phyloP scores from a whole-genome alignment of 2,113 vertebrate species.

The Tonatia bakeri region DNA sequence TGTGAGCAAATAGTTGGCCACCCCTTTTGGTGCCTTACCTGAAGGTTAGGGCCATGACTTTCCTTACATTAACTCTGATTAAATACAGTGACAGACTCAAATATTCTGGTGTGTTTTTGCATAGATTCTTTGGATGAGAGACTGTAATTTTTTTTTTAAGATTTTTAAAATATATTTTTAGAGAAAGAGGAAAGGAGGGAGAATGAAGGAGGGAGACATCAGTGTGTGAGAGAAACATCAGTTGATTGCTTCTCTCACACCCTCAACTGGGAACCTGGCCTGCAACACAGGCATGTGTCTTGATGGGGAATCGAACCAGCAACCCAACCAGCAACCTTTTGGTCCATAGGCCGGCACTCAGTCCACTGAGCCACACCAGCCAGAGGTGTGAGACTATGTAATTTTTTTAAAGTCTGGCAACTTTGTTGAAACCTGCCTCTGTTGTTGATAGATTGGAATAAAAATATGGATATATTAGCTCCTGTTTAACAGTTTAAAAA shows the following conservation, averaged over 20 bases:
- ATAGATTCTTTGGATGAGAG: slow-evolving; percentile 12
- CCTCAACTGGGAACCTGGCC: too few species aligned
- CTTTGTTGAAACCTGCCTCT: slow-evolving; percentile 1
- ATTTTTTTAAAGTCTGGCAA: background rate
- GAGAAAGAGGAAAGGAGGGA: too few species aligned
- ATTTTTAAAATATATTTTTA: too few species aligned
- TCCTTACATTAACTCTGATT: slow-evolving; percentile 1
- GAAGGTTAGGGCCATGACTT: background rate
- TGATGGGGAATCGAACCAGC: too few species aligned
- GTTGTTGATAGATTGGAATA: background rate
- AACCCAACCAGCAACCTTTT: too few species aligned
- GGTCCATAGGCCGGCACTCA: too few species aligned
- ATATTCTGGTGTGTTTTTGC: background rate
- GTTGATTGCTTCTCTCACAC: too few species aligned
- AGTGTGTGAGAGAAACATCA: too few species aligned
- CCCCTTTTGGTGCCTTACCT: background rate
- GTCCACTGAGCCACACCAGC: too few species aligned
- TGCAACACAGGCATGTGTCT: too few species aligned
- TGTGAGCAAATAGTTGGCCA: background rate
- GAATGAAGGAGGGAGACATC: too few species aligned
- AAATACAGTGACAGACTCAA: background rate
- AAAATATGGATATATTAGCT: slow-evolving; percentile 7
- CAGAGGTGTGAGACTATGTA: background rate
- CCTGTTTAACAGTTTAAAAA: slow-evolving; percentile 14
- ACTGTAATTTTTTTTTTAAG: background rate